phyloP scores from a whole-genome alignment of 2,888 invertebrate genomes.

The Gerris lacustris region DNA sequence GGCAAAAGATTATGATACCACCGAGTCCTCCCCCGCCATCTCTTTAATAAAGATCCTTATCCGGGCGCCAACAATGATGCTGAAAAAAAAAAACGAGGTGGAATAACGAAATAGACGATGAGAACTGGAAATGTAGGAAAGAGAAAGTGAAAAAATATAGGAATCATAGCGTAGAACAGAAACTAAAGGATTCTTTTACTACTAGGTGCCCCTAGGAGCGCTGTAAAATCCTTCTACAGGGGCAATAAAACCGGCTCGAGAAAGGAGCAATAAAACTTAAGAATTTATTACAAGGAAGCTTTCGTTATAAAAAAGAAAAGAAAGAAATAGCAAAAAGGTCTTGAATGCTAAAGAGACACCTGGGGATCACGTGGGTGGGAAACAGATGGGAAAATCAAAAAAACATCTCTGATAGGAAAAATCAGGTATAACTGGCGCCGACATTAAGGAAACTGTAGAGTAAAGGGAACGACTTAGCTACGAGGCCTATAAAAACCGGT shows the following conservation, averaged over 20 bases:
- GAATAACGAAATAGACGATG: not conserved
- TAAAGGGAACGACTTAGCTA: too few species aligned
- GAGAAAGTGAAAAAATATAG: too few species aligned
- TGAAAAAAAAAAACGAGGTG: not conserved
- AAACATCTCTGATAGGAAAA: too few species aligned
- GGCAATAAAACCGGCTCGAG: not conserved
- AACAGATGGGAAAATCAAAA: too few species aligned
- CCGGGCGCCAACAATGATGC: not conserved
- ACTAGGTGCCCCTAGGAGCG: not conserved
- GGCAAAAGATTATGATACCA: not conserved
- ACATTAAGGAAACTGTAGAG: too few species aligned
- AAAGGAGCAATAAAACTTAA: not conserved
- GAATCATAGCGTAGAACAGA: too few species aligned
- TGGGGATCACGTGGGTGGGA: not conserved
- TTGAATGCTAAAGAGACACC: slow-evolving; percentile 2
- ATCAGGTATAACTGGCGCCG: too few species aligned
- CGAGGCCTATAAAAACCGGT: too few species aligned
- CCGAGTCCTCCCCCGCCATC: not conserved
- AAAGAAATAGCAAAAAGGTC: not conserved
- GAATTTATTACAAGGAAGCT: not conserved
- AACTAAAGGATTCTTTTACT: too few species aligned
- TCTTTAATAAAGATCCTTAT: slow-evolving; percentile 1
- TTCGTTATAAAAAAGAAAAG: not conserved
- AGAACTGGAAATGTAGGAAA: not conserved
- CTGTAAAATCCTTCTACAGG: not conserved